phyloP scores from a whole-genome alignment of 2,888 invertebrate species.

The Penaeus monodon region DNA sequence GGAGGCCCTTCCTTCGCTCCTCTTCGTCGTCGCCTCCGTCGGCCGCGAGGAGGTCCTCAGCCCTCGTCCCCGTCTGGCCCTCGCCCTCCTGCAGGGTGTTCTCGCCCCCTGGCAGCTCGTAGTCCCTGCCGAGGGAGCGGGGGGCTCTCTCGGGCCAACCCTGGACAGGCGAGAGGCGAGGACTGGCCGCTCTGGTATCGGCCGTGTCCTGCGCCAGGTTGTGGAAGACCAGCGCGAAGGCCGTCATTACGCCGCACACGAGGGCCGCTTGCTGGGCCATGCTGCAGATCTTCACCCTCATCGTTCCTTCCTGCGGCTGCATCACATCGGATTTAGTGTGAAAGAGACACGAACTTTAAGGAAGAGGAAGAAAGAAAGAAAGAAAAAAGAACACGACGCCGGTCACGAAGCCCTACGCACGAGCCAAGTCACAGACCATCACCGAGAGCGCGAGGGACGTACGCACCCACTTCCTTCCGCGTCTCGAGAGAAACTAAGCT shows the following conservation, averaged over 20 bases:
- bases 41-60: neutral
- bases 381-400: neutral
- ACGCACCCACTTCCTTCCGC: neutral
- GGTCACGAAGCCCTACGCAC: neutral
- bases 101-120: slow-evolving; percentile 34
- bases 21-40: slow-evolving; percentile 28
- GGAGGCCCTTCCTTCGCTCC: slow-evolving; percentile 27
- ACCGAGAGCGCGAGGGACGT: neutral
- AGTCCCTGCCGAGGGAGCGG: slow-evolving; percentile 48
- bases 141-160: slow-evolving; percentile 57
- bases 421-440: slow-evolving; percentile 27
- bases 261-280: slow-evolving; percentile 38
- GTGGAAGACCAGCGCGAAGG: slow-evolving; percentile 48
- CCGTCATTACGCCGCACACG: slow-evolving; percentile 37
- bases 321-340: slow-evolving; percentile 34
- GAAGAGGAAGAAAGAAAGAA: no score
- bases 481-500: slow-evolving; percentile 39
- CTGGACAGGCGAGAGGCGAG: slow-evolving; percentile 16
- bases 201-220: slow-evolving; percentile 26
- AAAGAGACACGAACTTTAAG: neutral
- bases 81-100: neutral
- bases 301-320: slow-evolving; percentile 56
- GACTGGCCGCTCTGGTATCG: neutral
- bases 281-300: slow-evolving; percentile 55
- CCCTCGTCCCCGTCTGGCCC: slow-evolving; percentile 1